A percentile compares a stretch with the other conserved stretches of the same genome.
phyloP scores from a whole-genome alignment of 2,113 vertebrate species.

The Pygoscelis adeliae region DNA sequence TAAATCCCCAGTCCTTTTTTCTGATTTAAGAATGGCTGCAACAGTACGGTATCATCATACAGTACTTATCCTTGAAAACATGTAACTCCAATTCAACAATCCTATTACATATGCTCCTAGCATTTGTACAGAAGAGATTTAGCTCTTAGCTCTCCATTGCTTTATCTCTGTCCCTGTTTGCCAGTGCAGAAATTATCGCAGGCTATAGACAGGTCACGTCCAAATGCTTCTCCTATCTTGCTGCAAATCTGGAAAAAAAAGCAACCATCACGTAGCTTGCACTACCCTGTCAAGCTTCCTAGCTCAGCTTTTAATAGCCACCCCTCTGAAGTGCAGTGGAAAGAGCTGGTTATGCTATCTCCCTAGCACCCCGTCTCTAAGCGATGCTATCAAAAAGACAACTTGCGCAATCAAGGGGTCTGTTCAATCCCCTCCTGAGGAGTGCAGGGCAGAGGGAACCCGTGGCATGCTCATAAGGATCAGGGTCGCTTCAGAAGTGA shows the following conservation, averaged over 20 bases:
- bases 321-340: not conserved
- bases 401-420: not conserved
- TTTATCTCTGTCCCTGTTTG: not conserved
- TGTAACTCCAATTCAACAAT: slow-evolving; percentile 38
- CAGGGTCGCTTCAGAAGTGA: rapidly evolving
- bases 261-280: not conserved
- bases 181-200: slow-evolving; percentile 18
- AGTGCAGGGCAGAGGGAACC: not conserved
- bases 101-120: slow-evolving; percentile 39
- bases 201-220: not conserved
- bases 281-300: not conserved
- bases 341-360: not conserved
- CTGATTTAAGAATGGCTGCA: not conserved
- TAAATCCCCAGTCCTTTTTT: not conserved
- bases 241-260: not conserved
- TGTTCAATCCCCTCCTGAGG: not conserved
- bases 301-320: not conserved
- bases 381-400: not conserved
- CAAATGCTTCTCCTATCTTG: not conserved
- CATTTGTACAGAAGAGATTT: slow-evolving; percentile 19
- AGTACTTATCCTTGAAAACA: slow-evolving; percentile 9
- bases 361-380: not conserved
- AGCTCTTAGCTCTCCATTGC: slow-evolving; percentile 22
- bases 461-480: rapidly evolving
- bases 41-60: not conserved